Conservation (phyloP, 2,888 invertebrate species). For the Teleiodes luculella region DNA sequence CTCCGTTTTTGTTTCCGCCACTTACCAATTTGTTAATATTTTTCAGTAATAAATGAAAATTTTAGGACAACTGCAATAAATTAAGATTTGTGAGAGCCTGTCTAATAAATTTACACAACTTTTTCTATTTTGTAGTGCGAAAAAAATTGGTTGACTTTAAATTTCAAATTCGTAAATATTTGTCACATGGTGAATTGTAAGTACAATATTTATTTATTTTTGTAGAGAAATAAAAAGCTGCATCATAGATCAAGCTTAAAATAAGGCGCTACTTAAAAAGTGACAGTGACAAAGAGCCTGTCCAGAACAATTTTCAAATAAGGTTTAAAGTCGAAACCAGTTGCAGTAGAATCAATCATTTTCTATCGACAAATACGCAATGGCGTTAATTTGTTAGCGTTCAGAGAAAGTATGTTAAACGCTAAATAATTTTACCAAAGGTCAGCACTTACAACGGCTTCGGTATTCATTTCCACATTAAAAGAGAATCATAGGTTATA, state of each 20-base stretch:
- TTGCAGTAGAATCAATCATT: conserved; percentile 31
- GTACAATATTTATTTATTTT: neutral
- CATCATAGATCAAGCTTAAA: conserved; percentile 4
- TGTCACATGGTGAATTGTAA: neutral
- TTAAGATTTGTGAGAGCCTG: no score
- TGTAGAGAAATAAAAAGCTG: neutral
- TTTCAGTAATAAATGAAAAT: no score
- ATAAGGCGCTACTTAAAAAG: conserved; percentile 1
- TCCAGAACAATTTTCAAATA: neutral
- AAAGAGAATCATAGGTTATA: conserved; percentile 33
- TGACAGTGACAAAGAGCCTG: conserved; percentile 10
- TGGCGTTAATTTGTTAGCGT: conserved; percentile 35
- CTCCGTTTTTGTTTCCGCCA: no score
- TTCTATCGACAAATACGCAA: conserved; percentile 32
- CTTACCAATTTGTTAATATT: no score
- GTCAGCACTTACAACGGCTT: conserved; percentile 27
- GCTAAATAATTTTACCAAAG: conserved; percentile 36
- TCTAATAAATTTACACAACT: no score
- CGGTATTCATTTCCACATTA: conserved; percentile 42
- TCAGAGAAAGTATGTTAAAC: conserved; percentile 39
- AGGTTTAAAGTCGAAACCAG: conserved; percentile 7
- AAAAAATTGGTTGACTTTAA: no score
- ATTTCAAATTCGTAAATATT: neutral
- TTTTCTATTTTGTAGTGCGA: no score
- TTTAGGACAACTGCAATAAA: no score